Base-by-base conservation (phyloP, 1,140 invertebrate species). In the Sogatella furcifera region DNA sequence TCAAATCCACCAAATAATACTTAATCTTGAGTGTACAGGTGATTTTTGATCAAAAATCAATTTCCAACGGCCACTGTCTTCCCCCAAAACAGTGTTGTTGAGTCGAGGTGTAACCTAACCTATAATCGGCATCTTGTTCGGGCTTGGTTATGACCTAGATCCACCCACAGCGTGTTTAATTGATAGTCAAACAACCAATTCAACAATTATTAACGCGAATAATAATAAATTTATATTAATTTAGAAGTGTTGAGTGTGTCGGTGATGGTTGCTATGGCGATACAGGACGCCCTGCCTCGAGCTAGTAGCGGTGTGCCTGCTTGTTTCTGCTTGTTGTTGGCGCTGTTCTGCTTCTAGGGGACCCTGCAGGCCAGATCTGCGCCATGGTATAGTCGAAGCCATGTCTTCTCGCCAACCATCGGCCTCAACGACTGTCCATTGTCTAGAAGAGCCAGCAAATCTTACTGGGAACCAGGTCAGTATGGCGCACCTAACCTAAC, bases 361-460 rank as follows among this genome's bases (percentile, higher is more conserved):
- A 49, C 15, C 15, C 46, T 8, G 46, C 15, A 49, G 46, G 15
- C 15, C 46, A 17, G 46, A n/a, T 22, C 46, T 17, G 21, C 15
- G 46, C 46, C 46, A 49, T 49, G 46, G 46, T 49, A 49, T 49
- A 49, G 46, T n/a, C 46, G 15, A 19, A 49, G 46, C 21, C 46
- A 49, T 49, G 46, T 49, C 46, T 49, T 49, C 46, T 49, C 46
- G 46, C 46, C 46, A 49, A 22, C 46, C 46, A 49, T 19, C 46
- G 46, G 46, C 46, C 21, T 49, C 46, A 49, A 19, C 46, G 21
- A 49, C 46, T 22, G 46, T 49, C 46, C 15, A 49, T 49, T 49
- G 46, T 49, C 21, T 49, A 49, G 46, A 49, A 49, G 46, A 49
- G 21, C 46, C 46, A 22, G 46, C 46, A 8, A 49, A 49, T 22